Base-by-base conservation (phyloP, 2,797 vertebrate genomes). In the Eulemur albifrons region DNA sequence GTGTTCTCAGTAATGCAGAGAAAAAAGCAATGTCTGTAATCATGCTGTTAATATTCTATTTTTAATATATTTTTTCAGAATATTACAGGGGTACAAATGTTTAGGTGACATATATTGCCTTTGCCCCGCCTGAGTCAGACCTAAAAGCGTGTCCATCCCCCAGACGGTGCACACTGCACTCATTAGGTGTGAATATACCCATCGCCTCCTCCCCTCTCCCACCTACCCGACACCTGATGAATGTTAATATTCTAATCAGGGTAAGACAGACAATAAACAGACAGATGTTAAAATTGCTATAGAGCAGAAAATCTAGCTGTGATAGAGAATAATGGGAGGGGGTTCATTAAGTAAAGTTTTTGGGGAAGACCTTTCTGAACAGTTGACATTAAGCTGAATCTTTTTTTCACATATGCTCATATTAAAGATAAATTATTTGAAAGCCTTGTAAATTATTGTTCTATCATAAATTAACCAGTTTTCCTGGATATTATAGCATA, bases 241-340 rank as follows among this genome's bases (percentile, higher is more conserved):
- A 54, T 57, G 25, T 32, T 87, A 96, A 87, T 83, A 88, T 83
- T 90, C 35, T 70, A 76, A 82, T 90, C 14, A 87, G n/a, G n/a
- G 17, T 4, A 48, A 90, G 12, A 69, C 30, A 95, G 4, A 61
- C 8, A 61, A 70, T 61, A 80, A 95, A 63, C 1, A 92, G 21
- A 72, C 30, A 75, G 43, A 83, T 80, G 59, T 30, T 43, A 70
- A 81, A 87, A 38, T n/a, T 30, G 2, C 63, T 93, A n/a, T 76
- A 86, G 81, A 76, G 25, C 27, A 70, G 14, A 70, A 86, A 35
- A 59, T n/a, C 25, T 81, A 90, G 14, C 20, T 86, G 21, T 72
- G 25, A 94, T 57, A 81, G 12, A 80, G 13, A 81, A 67, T 45
- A 87, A 76, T 9, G 11, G n/a, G 4, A 61, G 4, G 20, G 0